A percentile compares a stretch with the other conserved stretches of the same genome.
These are phyloP conservation scores for Proteles cristata DNA, from an alignment of 2,113 vertebrate genomes.

Conservation along the genomic window DNA sequence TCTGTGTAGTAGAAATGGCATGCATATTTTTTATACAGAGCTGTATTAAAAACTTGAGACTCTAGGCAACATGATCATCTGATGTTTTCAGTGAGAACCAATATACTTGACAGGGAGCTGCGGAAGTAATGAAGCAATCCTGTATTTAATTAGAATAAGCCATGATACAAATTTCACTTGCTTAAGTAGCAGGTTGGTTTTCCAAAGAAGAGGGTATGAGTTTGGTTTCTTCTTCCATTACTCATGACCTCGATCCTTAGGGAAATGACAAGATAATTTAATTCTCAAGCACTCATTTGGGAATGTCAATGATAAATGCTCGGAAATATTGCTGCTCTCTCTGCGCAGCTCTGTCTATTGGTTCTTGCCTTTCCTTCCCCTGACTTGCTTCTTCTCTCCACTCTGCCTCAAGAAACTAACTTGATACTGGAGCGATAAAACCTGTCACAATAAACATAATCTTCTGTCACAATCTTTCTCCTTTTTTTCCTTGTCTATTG, in stretches of 20 bases:
- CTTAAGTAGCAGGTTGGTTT: conserved; percentile 54
- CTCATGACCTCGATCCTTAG: conserved; percentile 32
- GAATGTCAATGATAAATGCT: conserved; percentile 55
- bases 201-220: conserved; percentile 13
- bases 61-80: neutral
- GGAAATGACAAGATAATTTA: conserved; percentile 67
- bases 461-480: conserved; percentile 39
- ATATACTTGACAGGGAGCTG: neutral
- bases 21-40: neutral
- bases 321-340: neutral
- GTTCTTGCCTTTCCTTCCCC: neutral
- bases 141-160: conserved; percentile 77
- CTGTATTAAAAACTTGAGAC: neutral
- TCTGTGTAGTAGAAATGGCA: neutral
- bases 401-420: neutral
- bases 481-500: neutral
- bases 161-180: conserved; percentile 63
- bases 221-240: conserved; percentile 60
- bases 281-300: conserved; percentile 61
- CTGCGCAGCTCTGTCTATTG: neutral
- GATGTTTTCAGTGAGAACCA: neutral
- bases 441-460: conserved; percentile 19
- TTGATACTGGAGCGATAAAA: conserved; percentile 42
- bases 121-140: conserved; percentile 33
- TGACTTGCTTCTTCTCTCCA: neutral